Percentiles rank a stretch among this genome's conserved stretches.
These are phyloP conservation scores for Flexamia atlantica DNA, from an alignment of 2,888 invertebrate genomes.

Conservation along the genomic window DNA sequence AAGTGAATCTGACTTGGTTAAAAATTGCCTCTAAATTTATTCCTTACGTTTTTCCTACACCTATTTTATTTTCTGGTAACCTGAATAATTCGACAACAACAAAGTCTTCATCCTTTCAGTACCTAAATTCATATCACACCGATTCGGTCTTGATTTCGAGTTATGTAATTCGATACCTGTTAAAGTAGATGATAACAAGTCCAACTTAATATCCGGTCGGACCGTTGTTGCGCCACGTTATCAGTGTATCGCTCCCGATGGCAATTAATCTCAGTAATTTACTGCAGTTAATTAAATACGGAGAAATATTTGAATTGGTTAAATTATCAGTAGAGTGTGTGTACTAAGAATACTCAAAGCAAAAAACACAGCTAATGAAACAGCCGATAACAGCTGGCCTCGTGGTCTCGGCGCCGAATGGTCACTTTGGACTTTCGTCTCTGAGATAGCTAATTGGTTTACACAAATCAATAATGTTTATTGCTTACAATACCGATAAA, in stretches of 20 bases:
- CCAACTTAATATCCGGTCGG: background rate
- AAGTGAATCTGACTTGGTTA: too few species aligned
- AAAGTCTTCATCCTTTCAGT: too few species aligned
- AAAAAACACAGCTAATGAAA: background rate
- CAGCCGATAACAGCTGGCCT: background rate
- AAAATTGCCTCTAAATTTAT: too few species aligned
- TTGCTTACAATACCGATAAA: too few species aligned
- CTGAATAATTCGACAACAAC: too few species aligned
- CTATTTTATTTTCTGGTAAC: too few species aligned
- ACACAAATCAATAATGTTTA: background rate
- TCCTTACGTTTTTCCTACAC: too few species aligned
- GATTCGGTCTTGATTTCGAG: background rate
- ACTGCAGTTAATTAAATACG: slow-evolving; percentile 13
- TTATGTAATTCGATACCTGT: background rate
- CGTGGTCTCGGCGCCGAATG: background rate
- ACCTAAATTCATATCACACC: too few species aligned
- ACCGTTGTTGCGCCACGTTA: background rate
- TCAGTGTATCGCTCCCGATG: background rate
- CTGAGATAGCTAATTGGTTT: background rate
- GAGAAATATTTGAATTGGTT: background rate
- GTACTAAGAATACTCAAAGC: background rate
- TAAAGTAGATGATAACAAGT: background rate
- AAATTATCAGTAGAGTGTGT: slow-evolving; percentile 7
- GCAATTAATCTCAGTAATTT: background rate
- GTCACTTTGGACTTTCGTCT: background rate